Base-by-base conservation (phyloP, 2,113 vertebrate species). In the Eclectus roratus region DNA sequence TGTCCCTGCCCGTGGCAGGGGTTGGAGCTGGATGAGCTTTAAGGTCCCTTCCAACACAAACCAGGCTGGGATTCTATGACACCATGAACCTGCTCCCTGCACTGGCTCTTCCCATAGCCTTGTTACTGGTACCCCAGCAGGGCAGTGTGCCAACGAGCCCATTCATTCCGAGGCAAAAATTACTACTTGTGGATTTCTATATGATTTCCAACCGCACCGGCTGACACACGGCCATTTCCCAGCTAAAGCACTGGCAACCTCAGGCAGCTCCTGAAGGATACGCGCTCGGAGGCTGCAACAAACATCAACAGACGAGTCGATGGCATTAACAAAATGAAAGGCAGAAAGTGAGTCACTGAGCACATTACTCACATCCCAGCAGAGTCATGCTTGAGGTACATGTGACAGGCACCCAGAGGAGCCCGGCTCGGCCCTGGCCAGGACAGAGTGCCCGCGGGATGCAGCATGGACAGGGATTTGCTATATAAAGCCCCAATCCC, bases 401-500 rank as follows among this genome's bases (percentile, higher is more conserved):
- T 95, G 96, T 98, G 97, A 98, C 89, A 41, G 55, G 37, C 46
- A 18, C 4, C 33, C 6, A 1, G n/a, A 56, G 79, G 53, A 89
- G 63, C 88, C 64, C 3, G 1, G 73, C 46, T 27, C 2, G 14
- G n/a, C 47, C 66, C 74, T 21, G 2, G 4, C 43, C 37, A 68
- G 70, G 35, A 92, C 88, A 88, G 70, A 49, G 79, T 83, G 64
- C 96, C 94, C 95, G 28, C 2, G 11, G 56, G 63, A 65, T 21
- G 39, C 23, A 52, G 56, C 52, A 0, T 12, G 17, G 11, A 9
- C 0, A 12, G 85, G 94, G 96, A 97, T 97, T 97, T 97, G 91
- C 97, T 97, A 97, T 96, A 98, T 97, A 96, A 97, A 97, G 93
- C 95, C 60, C 94, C 94, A 94, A 97, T 96, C 96, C 76, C 73